These are phyloP conservation scores for Dipus sagitta DNA, from an alignment of 2,797 vertebrate species.

Conservation along the genomic window DNA sequence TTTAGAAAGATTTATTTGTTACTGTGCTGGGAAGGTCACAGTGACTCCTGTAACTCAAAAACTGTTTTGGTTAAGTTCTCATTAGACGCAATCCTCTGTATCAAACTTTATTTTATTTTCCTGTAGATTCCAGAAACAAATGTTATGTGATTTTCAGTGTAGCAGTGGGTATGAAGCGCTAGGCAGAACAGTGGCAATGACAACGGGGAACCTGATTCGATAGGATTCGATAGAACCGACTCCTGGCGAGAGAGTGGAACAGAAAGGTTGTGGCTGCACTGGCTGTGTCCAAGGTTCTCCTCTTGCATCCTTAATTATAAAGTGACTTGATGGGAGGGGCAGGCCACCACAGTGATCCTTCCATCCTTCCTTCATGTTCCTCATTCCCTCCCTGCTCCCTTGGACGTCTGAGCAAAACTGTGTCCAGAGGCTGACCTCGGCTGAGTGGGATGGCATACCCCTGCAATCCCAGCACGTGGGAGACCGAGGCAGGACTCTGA, in stretches of 20 bases:
- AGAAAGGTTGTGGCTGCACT: not conserved
- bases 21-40: not conserved
- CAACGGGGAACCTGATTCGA: not conserved
- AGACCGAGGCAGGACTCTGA: too few relatives aligned
- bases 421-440: not conserved
- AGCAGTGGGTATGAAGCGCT: not conserved
- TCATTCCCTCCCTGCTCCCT: not conserved
- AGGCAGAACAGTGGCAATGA: not conserved
- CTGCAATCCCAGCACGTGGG: too few relatives aligned
- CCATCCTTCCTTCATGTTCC: not conserved
- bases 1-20: conserved; percentile 21
- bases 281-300: not conserved
- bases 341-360: not conserved
- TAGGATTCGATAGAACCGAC: not conserved
- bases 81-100: not conserved
- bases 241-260: not conserved
- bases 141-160: not conserved
- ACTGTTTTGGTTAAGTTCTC: conserved; percentile 29
- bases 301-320: not conserved
- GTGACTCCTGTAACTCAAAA: conserved; percentile 15
- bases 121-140: conserved; percentile 34
- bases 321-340: not conserved
- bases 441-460: too few relatives aligned
- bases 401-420: not conserved
- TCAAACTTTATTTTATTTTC: conserved; percentile 2